These are phyloP conservation scores for Tetraneura akinire DNA, from an alignment of 1,140 invertebrate genomes.

Conservation along the genomic window DNA sequence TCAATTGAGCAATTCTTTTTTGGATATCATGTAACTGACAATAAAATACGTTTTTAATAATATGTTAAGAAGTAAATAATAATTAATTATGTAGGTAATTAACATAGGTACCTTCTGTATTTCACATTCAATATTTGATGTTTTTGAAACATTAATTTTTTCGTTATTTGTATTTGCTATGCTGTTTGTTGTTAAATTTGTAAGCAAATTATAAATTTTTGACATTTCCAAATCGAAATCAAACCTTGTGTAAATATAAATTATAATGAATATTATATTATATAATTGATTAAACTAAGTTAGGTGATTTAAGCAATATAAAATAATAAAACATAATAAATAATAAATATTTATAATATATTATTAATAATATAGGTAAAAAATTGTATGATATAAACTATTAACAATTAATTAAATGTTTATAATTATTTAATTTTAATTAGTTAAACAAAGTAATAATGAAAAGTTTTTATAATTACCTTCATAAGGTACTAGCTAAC, in stretches of 20 bases:
- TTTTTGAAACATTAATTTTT: background rate
- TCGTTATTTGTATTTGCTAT: background rate
- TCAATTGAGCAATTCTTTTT: conserved; percentile 17
- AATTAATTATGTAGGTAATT: background rate
- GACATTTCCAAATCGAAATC: conserved; percentile 45
- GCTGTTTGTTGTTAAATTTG: background rate
- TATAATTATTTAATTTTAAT: too few relatives aligned
- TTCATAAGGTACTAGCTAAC: too few relatives aligned
- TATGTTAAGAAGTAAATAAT: too few relatives aligned
- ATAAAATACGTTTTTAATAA: background rate
- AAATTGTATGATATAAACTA: too few relatives aligned
- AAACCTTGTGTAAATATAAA: conserved; percentile 6
- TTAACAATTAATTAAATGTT: too few relatives aligned
- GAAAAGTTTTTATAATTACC: too few relatives aligned
- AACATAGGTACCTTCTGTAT: conserved; percentile 32
- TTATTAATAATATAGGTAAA: too few relatives aligned
- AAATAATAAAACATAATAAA: background rate
- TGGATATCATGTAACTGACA: conserved; percentile 18
- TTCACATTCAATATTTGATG: conserved; percentile 13
- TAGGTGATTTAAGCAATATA: too few relatives aligned
- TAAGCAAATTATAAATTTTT: conserved; percentile 18
- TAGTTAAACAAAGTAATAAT: too few relatives aligned
- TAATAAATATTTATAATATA: too few relatives aligned
- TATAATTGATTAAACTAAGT: background rate
- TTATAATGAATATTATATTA: background rate